Percentiles rank a stretch among this genome's conserved stretches.
These are phyloP conservation scores for Apamea crenata DNA, from an alignment of 2,888 invertebrate genomes.

Conservation along the genomic window DNA sequence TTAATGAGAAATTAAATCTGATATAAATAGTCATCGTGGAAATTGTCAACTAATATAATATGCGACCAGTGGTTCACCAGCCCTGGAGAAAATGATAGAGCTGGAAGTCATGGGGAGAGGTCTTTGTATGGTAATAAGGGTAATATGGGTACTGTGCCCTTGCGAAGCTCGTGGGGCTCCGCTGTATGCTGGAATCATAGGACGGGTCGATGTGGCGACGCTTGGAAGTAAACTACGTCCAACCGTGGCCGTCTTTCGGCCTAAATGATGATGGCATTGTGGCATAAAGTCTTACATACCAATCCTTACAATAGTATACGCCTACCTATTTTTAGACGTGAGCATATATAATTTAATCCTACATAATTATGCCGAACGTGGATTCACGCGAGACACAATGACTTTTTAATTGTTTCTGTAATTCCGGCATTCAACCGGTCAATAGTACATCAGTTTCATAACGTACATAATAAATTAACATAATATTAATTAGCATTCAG, in stretches of 20 bases:
- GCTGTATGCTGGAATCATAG: neutral
- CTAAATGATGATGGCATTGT: neutral
- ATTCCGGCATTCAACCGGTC: neutral
- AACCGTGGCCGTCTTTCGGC: neutral
- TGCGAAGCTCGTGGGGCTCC: neutral
- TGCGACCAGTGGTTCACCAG: too few species aligned
- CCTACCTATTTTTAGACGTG: neutral
- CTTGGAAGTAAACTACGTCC: neutral
- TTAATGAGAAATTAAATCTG: constrained; percentile 41
- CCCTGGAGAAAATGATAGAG: too few species aligned
- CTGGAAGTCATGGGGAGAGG: too few species aligned
- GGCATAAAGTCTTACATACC: neutral
- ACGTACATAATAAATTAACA: constrained; percentile 36
- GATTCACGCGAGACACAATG: neutral
- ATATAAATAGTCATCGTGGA: constrained; percentile 17
- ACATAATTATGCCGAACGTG: neutral
- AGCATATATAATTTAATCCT: neutral
- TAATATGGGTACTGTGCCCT: neutral
- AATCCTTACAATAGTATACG: too few species aligned
- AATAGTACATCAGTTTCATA: constrained; percentile 43
- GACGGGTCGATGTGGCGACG: too few species aligned
- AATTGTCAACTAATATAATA: neutral
- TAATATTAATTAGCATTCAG: constrained; percentile 40
- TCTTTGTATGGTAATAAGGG: neutral
- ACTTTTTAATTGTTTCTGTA: neutral